Conservation (phyloP, 2,797 vertebrate genomes). For the Coracias cyanogaster region DNA sequence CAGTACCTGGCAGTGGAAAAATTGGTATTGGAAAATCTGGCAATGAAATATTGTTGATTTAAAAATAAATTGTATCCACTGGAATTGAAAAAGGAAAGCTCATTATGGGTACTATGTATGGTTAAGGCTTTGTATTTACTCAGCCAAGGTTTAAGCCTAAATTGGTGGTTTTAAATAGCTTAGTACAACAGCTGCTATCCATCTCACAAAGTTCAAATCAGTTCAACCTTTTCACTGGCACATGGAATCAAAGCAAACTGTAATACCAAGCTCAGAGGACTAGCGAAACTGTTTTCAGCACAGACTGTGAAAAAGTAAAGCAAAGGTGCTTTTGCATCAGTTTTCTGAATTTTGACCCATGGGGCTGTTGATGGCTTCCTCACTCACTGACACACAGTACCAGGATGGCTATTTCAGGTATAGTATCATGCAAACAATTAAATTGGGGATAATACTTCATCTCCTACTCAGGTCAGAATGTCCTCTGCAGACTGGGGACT, state of each 20-base stretch:
- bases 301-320: not conserved
- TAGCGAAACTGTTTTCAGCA: not conserved
- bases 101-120: not conserved
- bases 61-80: not conserved
- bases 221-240: conserved; percentile 18
- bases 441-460: not conserved
- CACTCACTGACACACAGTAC: not conserved
- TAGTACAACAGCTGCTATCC: conserved; percentile 7
- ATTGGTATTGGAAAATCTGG: not conserved
- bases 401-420: not conserved
- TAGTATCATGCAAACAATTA: not conserved
- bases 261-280: not conserved
- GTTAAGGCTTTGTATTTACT: conserved; percentile 24
- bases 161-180: conserved; percentile 32
- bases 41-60: not conserved
- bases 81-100: conserved; percentile 6
- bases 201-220: conserved; percentile 30
- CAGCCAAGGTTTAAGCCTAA: conserved; percentile 13
- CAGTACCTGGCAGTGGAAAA: not conserved
- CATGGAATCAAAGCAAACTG: not conserved
- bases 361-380: not conserved
- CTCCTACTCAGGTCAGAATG: not conserved
- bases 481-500: not conserved
- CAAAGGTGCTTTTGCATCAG: not conserved
- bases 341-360: not conserved